These are phyloP conservation scores for Melieria omissa DNA, from an alignment of 2,888 invertebrate genomes.

Conservation along the genomic window DNA sequence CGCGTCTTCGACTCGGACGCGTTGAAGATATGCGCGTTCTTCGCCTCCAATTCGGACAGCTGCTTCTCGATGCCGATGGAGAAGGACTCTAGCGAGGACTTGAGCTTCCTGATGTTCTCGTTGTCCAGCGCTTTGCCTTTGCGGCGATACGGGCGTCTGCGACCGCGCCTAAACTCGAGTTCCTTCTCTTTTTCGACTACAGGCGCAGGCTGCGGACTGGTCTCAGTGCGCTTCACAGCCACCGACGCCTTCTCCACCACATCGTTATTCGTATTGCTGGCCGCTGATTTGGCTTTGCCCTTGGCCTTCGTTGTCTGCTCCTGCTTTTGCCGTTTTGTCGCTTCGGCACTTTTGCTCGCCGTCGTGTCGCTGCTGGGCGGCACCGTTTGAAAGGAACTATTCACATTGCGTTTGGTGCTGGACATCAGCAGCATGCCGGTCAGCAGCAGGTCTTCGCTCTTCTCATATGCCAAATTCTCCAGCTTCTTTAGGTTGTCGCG, in stretches of 20 bases:
- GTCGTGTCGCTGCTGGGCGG: slow-evolving; percentile 6
- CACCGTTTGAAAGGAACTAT: slow-evolving; percentile 33
- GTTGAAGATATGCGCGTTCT: slow-evolving; percentile 43
- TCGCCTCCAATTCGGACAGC: slow-evolving; percentile 50
- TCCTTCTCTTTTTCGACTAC: slow-evolving; percentile 26
- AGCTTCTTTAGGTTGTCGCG: slow-evolving; percentile 65
- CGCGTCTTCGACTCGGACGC: slow-evolving; percentile 35
- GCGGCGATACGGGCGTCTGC: slow-evolving; percentile 51
- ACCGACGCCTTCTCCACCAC: slow-evolving; percentile 22
- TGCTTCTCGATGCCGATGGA: slow-evolving; percentile 62
- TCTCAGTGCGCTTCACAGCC: not conserved
- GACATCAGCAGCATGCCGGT: slow-evolving; percentile 66
- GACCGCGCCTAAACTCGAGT: slow-evolving; percentile 42
- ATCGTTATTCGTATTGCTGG: slow-evolving; percentile 22
- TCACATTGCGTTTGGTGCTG: slow-evolving; percentile 63
- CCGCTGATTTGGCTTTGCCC: slow-evolving; percentile 16
- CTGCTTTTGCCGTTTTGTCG: slow-evolving; percentile 29
- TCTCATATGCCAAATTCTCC: slow-evolving; percentile 65
- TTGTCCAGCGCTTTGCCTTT: slow-evolving; percentile 57
- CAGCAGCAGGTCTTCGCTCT: slow-evolving; percentile 63
- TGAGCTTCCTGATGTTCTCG: slow-evolving; percentile 62
- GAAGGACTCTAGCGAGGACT: slow-evolving; percentile 63
- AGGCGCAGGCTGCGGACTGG: not conserved
- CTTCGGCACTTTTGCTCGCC: slow-evolving; percentile 36
- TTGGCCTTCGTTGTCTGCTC: slow-evolving; percentile 36